These are phyloP conservation scores for Drosophila parvula DNA, from an alignment of 1,140 invertebrate genomes.

Conservation along the genomic window DNA sequence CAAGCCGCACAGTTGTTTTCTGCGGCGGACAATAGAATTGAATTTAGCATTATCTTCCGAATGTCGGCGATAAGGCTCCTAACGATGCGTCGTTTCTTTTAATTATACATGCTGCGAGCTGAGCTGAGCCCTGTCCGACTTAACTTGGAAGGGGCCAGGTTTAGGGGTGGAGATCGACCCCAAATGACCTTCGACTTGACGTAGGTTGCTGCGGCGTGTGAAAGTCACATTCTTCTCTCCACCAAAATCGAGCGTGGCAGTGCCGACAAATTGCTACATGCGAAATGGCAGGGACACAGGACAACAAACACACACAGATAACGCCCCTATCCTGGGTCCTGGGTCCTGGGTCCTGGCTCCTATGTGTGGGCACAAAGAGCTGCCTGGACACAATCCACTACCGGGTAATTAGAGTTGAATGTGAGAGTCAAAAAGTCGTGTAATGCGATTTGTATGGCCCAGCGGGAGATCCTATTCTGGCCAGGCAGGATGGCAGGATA, in stretches of 20 bases:
- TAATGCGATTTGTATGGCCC: slow-evolving; percentile 80
- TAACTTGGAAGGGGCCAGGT: not conserved
- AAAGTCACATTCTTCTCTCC: slow-evolving; percentile 48
- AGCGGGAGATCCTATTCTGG: slow-evolving; percentile 55
- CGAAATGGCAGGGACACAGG: slow-evolving; percentile 28
- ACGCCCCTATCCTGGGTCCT: slow-evolving; percentile 60
- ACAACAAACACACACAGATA: slow-evolving; percentile 74
- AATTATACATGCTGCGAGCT: slow-evolving; percentile 49
- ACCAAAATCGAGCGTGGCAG: slow-evolving; percentile 32
- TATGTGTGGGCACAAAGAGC: slow-evolving; percentile 35
- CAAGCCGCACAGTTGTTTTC: slow-evolving; percentile 78
- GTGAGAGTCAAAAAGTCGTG: slow-evolving; percentile 77
- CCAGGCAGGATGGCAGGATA: slow-evolving; percentile 46
- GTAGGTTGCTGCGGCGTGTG: slow-evolving; percentile 54
- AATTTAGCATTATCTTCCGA: slow-evolving; percentile 72
- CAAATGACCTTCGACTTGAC: slow-evolving; percentile 67
- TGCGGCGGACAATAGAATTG: slow-evolving; percentile 70
- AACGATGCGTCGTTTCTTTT: slow-evolving; percentile 66
- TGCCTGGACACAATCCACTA: slow-evolving; percentile 64
- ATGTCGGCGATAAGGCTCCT: slow-evolving; percentile 60
- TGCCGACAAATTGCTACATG: slow-evolving; percentile 73
- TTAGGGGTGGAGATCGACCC: slow-evolving; percentile 44
- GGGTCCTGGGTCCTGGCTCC: not conserved
- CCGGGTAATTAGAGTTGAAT: slow-evolving; percentile 81
- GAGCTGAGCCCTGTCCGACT: not conserved